A percentile compares a stretch with the other conserved stretches of the same genome.
Evolutionary conservation across 2,888 invertebrate genomes (phyloP).

Genomic region (Orchesella flavescens): DNA sequence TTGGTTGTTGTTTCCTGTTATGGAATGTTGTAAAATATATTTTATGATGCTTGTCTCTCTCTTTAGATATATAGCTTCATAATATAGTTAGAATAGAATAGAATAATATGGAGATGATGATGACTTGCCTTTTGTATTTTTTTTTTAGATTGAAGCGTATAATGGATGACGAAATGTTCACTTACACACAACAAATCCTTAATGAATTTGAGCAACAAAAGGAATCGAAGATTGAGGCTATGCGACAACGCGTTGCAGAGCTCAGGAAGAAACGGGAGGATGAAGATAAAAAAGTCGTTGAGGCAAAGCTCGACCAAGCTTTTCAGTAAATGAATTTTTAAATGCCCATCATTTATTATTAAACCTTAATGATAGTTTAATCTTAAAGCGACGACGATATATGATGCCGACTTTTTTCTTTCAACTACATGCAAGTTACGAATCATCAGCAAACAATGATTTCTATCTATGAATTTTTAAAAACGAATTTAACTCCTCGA

Average conservation of each 20-base stretch:
- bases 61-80: too few species aligned
- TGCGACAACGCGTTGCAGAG: slow-evolving; percentile 64
- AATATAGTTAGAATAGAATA: too few species aligned
- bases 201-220: slow-evolving; percentile 59
- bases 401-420: too few species aligned
- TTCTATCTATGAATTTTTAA: too few species aligned
- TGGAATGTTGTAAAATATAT: too few species aligned
- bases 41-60: too few species aligned
- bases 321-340: slow-evolving; percentile 61
- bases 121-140: slow-evolving; percentile 2
- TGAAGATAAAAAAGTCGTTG: slow-evolving; percentile 66
- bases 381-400: too few species aligned
- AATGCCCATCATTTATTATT: background rate
- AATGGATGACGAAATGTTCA: slow-evolving; percentile 68
- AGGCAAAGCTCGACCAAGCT: slow-evolving; percentile 66
- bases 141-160: slow-evolving; percentile 62
- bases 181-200: slow-evolving; percentile 59
- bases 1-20: too few species aligned
- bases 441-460: too few species aligned
- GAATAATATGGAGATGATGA: too few species aligned
- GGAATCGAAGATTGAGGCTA: slow-evolving; percentile 65
- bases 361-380: background rate
- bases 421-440: too few species aligned
- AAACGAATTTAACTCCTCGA: too few species aligned
- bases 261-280: slow-evolving; percentile 64